Conservation (phyloP, 2,113 vertebrate genomes). For the Chaetura pelagica region DNA sequence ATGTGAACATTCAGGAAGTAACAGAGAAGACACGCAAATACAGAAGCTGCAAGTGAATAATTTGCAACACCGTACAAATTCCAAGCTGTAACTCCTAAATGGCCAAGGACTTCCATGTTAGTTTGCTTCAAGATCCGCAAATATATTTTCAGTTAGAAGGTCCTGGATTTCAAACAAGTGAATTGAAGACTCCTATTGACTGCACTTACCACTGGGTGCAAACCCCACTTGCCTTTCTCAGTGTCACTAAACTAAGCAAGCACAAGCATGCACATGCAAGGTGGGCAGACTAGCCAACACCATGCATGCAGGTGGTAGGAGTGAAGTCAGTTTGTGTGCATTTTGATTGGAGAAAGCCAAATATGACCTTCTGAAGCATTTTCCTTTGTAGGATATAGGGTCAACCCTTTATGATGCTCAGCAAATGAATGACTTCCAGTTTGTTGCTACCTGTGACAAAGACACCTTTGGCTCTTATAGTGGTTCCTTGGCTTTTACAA, state of each 20-base stretch:
- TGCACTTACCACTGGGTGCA: neutral
- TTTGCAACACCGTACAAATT: neutral
- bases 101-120: neutral
- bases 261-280: rapidly evolving
- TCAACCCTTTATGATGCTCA: neutral
- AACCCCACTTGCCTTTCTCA: neutral
- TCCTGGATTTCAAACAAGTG: neutral
- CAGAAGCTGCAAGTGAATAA: neutral
- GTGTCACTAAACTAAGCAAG: neutral
- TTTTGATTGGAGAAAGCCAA: neutral
- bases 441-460: neutral
- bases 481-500: neutral
- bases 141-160: neutral
- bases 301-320: neutral
- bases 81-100: neutral
- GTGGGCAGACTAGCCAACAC: neutral
- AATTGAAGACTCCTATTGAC: neutral
- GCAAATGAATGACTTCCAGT: neutral
- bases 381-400: neutral
- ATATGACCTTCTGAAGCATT: neutral
- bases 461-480: neutral
- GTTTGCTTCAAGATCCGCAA: neutral
- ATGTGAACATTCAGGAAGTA: neutral
- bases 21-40: neutral
- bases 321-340: rapidly evolving